Evolutionary conservation across 2,797 vertebrate genomes (phyloP).

Genomic region (Parotocinclus haroldoi): DNA sequence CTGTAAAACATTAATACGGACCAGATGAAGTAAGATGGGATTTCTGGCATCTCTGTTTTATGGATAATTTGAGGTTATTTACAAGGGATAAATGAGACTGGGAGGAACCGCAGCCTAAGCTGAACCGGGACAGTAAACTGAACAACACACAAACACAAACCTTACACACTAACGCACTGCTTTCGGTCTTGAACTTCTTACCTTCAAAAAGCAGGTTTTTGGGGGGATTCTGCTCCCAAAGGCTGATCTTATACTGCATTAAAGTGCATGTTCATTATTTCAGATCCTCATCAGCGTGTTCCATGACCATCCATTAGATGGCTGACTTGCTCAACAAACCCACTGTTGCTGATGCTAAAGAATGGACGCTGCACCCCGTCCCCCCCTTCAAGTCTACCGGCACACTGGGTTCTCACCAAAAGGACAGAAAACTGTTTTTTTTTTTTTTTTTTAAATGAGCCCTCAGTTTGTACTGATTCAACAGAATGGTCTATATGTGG

Average conservation of each 20-base stretch:
- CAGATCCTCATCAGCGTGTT: slow-evolving; percentile 43
- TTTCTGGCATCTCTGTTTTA: slow-evolving; percentile 68
- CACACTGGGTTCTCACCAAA: too few relatives aligned
- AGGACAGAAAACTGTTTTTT: too few relatives aligned
- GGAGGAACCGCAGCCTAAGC: slow-evolving; percentile 59
- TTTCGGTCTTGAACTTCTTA: too few relatives aligned
- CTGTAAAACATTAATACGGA: slow-evolving; percentile 76
- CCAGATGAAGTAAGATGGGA: slow-evolving; percentile 71
- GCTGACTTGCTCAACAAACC: slow-evolving; percentile 70
- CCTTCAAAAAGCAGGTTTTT: too few relatives aligned
- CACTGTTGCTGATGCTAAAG: background rate
- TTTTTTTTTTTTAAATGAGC: too few relatives aligned
- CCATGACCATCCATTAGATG: slow-evolving; percentile 70
- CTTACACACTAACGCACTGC: too few relatives aligned
- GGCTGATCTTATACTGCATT: background rate
- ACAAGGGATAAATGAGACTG: slow-evolving; percentile 69
- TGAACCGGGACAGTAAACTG: slow-evolving; percentile 52
- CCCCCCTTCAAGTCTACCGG: too few relatives aligned
- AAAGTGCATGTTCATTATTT: background rate
- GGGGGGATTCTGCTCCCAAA: too few relatives aligned
- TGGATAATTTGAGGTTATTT: slow-evolving; percentile 78
- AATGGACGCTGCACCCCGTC: background rate
- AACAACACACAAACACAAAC: slow-evolving; percentile 39
- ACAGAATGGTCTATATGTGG: too few relatives aligned
- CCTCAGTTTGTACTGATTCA: too few relatives aligned